Base-by-base conservation (phyloP, 1,140 invertebrate species). In the Aphaenogaster rudis region DNA sequence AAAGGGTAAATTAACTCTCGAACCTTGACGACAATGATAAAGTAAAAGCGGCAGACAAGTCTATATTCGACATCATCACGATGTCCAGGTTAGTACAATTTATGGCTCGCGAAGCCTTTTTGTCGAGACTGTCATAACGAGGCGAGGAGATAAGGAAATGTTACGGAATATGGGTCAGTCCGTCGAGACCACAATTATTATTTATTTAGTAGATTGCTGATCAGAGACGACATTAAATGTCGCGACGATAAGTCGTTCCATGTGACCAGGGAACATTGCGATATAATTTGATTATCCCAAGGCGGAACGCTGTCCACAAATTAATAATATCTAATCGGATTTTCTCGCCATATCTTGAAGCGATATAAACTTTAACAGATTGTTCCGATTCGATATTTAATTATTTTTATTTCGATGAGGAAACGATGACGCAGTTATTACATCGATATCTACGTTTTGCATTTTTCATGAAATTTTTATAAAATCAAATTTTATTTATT, bases 191-290 rank as follows among this genome's bases (percentile, higher is more conserved):
- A 45, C n/a, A 57, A 42, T 42, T 81, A 69, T 69, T 69, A 69
- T 69, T 69, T 69, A 69, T 48, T 48, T 69, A 66, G 63, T 61
- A 84, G 57, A 50, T 77, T 42, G 81, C 48, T 11, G 21, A 42
- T 52, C 7, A 77, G 48, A 61, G 42, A n/a, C 21, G 50, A 28
- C 39, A 45, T 71, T 45, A 81, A 57, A 57, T 59, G 28, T 81
- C 59, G 17, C 17, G 42, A 15, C 42, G 28, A 64, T 50, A 79
- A 79, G 5, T 8, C 17, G 28, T 79, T 66, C 17, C 6, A 45
- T 77, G 39, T 8, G 39, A 59, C n/a, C 57, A 28, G 36, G 15
- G 9, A 48, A 61, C 13, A 52, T 69, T 39, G 63, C 36, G n/a
- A 39, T 9, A 42, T 8, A 28, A 64, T 66, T 66, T 33, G 77